These are phyloP conservation scores for Apamea epomidion DNA, from an alignment of 2,888 invertebrate genomes.

Conservation along the genomic window DNA sequence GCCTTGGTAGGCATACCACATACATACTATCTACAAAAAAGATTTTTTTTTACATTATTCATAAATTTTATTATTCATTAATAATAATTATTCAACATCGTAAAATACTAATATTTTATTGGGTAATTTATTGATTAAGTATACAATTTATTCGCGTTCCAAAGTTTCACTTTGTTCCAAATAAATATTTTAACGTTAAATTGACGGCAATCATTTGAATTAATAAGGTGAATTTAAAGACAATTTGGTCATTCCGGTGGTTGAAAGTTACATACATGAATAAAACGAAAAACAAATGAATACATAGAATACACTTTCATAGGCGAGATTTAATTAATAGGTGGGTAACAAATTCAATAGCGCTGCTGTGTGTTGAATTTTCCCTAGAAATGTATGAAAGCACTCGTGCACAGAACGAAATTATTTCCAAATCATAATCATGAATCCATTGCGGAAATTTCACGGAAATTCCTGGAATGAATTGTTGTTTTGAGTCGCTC, in stretches of 20 bases:
- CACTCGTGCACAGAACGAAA: slow-evolving; percentile 6
- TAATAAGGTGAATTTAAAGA: slow-evolving; percentile 29
- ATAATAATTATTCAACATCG: too few species aligned
- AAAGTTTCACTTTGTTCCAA: slow-evolving; percentile 16
- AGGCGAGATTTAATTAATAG: background rate
- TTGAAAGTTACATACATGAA: slow-evolving; percentile 11
- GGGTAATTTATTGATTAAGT: too few species aligned
- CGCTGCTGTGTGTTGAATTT: background rate
- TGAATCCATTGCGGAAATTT: background rate
- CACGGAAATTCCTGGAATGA: slow-evolving; percentile 15
- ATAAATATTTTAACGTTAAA: slow-evolving; percentile 8
- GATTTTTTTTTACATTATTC: background rate
- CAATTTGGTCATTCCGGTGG: background rate
- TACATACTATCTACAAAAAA: background rate
- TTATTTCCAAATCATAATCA: background rate
- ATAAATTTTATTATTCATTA: background rate
- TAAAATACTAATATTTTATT: background rate
- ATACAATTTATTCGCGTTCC: background rate
- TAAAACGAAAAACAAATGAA: slow-evolving; percentile 12
- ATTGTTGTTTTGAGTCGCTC: slow-evolving; percentile 3
- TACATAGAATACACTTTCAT: background rate
- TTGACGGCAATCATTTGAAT: slow-evolving; percentile 21
- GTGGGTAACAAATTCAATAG: background rate
- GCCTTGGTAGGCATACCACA: background rate
- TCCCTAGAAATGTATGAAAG: background rate